Conservation (phyloP, 2,797 vertebrate genomes). For the Acipenser ruthenus region DNA sequence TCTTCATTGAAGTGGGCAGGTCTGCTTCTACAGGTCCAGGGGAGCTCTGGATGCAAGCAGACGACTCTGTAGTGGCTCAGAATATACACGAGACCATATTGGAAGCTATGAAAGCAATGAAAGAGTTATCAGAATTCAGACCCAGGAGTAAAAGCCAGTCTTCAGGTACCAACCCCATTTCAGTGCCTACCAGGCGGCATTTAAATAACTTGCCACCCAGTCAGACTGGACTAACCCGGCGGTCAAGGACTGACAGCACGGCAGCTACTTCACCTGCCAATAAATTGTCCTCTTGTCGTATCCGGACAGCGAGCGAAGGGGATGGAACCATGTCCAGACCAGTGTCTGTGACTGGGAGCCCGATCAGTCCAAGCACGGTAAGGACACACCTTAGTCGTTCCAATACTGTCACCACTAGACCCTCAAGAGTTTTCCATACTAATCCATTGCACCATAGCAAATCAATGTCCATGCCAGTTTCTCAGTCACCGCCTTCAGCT, state of each 20-base stretch:
- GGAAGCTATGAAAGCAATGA: constrained; percentile 95
- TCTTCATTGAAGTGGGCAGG: constrained; percentile 95
- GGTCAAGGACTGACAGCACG: constrained; percentile 85
- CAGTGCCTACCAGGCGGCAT: constrained; percentile 81
- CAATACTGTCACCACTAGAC: constrained; percentile 66
- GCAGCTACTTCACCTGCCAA: constrained; percentile 62
- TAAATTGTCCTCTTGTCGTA: constrained; percentile 71
- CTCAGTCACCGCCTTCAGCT: constrained; percentile 71
- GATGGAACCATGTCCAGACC: constrained; percentile 74
- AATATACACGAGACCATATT: constrained; percentile 96
- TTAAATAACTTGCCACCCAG: constrained; percentile 81
- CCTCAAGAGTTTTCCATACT: constrained; percentile 55
- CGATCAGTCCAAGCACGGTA: constrained; percentile 74
- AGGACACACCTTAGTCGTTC: constrained; percentile 76
- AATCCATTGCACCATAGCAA: constrained; percentile 76
- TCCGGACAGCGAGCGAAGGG: constrained; percentile 88
- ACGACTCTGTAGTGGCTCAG: constrained; percentile 95
- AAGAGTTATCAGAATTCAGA: constrained; percentile 90
- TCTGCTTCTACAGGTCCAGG: constrained; percentile 90
- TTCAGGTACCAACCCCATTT: constrained; percentile 79
- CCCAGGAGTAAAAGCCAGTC: constrained; percentile 98
- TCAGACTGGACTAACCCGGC: constrained; percentile 77
- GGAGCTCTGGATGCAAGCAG: constrained; percentile 97
- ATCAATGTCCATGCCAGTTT: constrained; percentile 87
- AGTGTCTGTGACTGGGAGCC: constrained; percentile 72